Percentiles rank a stretch among this genome's conserved stretches.
phyloP scores from a whole-genome alignment of 1,140 invertebrate species.

The Schlechtendalia chinensis region DNA sequence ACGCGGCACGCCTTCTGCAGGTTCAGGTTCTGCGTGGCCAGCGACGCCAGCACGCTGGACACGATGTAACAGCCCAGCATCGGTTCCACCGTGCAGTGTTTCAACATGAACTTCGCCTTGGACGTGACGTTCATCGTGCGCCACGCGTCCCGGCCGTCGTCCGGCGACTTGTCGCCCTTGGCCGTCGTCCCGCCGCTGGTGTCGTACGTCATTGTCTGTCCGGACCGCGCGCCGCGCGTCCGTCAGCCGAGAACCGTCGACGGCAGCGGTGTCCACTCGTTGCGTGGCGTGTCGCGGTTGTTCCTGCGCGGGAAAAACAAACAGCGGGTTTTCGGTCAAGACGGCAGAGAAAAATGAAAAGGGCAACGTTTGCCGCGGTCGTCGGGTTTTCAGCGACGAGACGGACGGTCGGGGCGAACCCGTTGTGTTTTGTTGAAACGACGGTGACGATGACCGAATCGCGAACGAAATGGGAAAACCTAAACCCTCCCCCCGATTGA shows the following conservation, averaged over 20 bases:
- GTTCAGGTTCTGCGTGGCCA: slow-evolving; percentile 78
- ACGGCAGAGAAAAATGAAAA: too few species aligned
- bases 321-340: too few species aligned
- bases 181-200: neutral
- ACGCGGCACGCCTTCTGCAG: slow-evolving; percentile 81
- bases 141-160: slow-evolving; percentile 30
- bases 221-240: too few species aligned
- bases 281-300: neutral
- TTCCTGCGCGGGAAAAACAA: neutral
- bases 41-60: slow-evolving; percentile 71
- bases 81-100: slow-evolving; percentile 74
- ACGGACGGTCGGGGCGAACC: too few species aligned
- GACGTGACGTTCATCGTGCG: slow-evolving; percentile 32
- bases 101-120: slow-evolving; percentile 57
- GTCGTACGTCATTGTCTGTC: slow-evolving; percentile 26
- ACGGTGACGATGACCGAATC: too few species aligned
- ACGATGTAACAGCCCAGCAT: slow-evolving; percentile 77
- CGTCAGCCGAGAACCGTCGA: neutral
- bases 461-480: too few species aligned
- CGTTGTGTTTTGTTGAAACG: too few species aligned
- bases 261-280: neutral
- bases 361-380: too few species aligned
- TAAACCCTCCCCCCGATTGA: too few species aligned
- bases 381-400: too few species aligned
- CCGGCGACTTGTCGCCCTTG: neutral